phyloP scores from a whole-genome alignment of 2,113 vertebrate species.

The Trichomycterus rosablanca region DNA sequence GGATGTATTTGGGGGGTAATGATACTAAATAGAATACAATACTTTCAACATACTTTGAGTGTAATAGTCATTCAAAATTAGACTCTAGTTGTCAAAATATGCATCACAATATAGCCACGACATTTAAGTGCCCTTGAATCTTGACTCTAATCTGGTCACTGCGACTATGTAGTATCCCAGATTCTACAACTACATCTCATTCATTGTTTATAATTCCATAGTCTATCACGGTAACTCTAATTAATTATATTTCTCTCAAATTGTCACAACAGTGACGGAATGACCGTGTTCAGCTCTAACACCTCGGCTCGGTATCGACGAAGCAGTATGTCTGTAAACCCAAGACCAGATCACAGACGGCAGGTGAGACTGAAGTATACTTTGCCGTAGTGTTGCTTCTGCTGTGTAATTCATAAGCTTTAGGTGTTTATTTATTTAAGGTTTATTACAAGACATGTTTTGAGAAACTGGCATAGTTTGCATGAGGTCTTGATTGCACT shows the following conservation, averaged over 20 bases:
- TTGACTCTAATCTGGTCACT: neutral
- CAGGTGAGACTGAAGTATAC: conserved; percentile 63
- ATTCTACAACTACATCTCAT: neutral
- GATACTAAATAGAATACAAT: no score
- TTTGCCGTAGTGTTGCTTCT: no score
- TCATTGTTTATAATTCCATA: neutral
- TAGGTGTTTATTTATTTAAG: neutral
- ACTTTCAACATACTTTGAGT: no score
- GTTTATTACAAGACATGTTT: conserved; percentile 3
- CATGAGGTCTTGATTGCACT: neutral
- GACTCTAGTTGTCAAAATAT: no score
- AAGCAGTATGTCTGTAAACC: conserved; percentile 74
- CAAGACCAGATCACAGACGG: conserved; percentile 63
- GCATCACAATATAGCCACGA: no score
- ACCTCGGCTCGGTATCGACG: conserved; percentile 63
- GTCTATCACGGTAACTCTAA: neutral
- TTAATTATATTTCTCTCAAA: conserved; percentile 4
- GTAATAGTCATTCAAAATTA: no score
- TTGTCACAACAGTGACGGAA: conserved; percentile 58
- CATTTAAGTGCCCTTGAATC: no score
- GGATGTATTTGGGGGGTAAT: no score
- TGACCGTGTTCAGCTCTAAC: conserved; percentile 58
- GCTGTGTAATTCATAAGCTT: neutral
- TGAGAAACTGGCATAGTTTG: neutral
- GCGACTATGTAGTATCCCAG: neutral